phyloP scores from a whole-genome alignment of 37 sponge, comb jelly and placozoan genomes.

The Oopsacas minuta region DNA sequence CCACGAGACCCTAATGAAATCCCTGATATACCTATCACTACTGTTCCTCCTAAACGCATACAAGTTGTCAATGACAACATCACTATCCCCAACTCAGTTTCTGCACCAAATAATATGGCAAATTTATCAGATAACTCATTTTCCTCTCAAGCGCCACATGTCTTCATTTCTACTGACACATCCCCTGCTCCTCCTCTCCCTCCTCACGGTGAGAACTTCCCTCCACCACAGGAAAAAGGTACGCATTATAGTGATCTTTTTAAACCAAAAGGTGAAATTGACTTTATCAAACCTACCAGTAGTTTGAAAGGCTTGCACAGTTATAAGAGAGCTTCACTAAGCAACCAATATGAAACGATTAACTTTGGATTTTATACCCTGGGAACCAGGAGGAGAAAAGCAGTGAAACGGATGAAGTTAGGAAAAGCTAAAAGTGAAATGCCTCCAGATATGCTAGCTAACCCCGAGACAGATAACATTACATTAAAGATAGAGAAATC shows the following conservation, averaged over 20 bases:
- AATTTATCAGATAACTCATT: neutral
- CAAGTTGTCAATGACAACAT: neutral
- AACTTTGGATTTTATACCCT: neutral
- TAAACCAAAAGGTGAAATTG: neutral
- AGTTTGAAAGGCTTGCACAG: neutral
- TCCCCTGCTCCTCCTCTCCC: neutral
- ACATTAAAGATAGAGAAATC: neutral
- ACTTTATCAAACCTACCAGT: neutral
- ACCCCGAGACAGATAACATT: neutral
- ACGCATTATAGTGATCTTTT: neutral
- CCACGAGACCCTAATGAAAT: slow-evolving; percentile 5
- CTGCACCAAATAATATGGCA: neutral
- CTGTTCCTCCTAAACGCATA: neutral
- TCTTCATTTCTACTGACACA: neutral
- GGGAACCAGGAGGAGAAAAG: neutral
- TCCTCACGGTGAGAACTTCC: neutral
- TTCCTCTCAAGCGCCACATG: neutral
- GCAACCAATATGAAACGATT: neutral
- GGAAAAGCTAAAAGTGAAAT: neutral
- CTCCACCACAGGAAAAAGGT: neutral
- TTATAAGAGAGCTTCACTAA: neutral
- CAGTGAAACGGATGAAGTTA: neutral
- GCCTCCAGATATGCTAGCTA: neutral
- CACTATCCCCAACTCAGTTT: neutral
- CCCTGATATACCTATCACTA: neutral